These are phyloP conservation scores for Dinothrombium tinctorium DNA, from an alignment of 1,140 invertebrate species.

Conservation along the genomic window DNA sequence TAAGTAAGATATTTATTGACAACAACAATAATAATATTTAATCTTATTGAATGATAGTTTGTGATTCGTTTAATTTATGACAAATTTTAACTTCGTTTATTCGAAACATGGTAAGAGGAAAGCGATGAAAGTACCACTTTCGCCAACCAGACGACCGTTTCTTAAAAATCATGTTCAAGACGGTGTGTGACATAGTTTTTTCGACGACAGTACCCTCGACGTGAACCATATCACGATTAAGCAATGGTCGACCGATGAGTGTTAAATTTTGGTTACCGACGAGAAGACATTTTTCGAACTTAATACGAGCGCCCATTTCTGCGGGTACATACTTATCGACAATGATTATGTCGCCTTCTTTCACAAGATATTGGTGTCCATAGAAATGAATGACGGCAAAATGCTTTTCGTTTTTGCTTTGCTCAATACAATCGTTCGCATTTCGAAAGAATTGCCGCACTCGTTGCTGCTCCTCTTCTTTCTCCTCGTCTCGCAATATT, in stretches of 20 bases:
- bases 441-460: too few relatives aligned
- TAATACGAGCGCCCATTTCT: constrained; percentile 13
- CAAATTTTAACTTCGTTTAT: constrained; percentile 11
- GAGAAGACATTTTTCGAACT: constrained; percentile 15
- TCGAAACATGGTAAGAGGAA: constrained; percentile 9
- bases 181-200: constrained; percentile 12
- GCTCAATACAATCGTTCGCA: too few relatives aligned
- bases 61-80: constrained; percentile 8
- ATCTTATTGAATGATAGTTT: not conserved
- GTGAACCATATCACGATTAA: constrained; percentile 14
- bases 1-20: not conserved
- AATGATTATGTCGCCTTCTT: constrained; percentile 14
- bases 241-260: constrained; percentile 14
- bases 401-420: constrained; percentile 3
- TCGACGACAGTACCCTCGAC: constrained; percentile 14
- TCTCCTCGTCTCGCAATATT: too few relatives aligned
- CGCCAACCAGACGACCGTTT: constrained; percentile 5
- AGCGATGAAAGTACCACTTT: constrained; percentile 2
- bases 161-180: constrained; percentile 1
- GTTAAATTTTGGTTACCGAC: constrained; percentile 15
- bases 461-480: too few relatives aligned
- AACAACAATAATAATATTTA: not conserved
- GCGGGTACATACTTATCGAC: constrained; percentile 10
- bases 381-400: constrained; percentile 13
- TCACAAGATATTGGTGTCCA: constrained; percentile 7